A percentile compares a stretch with the other conserved stretches of the same genome.
These are phyloP conservation scores for Colossoma macropomum DNA, from an alignment of 2,113 vertebrate genomes.

Conservation along the genomic window DNA sequence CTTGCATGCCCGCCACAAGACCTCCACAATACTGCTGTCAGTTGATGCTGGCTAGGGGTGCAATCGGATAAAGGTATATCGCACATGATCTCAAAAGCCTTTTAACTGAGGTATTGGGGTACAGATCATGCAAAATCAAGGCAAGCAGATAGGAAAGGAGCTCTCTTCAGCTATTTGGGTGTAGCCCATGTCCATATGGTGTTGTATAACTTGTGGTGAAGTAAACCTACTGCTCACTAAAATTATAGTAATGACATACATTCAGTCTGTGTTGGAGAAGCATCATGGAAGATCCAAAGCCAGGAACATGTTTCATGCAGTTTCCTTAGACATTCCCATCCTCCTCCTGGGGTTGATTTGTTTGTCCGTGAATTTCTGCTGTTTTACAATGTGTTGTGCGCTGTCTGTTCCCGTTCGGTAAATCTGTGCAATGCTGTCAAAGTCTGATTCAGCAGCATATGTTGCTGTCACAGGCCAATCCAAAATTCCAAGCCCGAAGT, in stretches of 20 bases:
- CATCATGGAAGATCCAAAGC: background rate
- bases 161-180: background rate
- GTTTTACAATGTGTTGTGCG: background rate
- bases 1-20: no score
- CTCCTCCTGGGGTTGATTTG: background rate
- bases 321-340: background rate
- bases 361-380: background rate
- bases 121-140: no score
- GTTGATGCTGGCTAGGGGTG: no score
- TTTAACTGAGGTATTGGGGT: no score
- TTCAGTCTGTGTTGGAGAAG: background rate
- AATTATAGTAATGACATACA: background rate
- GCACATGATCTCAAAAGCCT: no score
- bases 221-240: background rate
- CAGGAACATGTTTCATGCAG: background rate
- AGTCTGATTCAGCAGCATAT: conserved; percentile 1
- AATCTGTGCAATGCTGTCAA: background rate
- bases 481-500: background rate
- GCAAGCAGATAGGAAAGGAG: no score
- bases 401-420: background rate
- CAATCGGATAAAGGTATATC: no score
- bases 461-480: background rate
- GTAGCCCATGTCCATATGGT: background rate
- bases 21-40: no score
- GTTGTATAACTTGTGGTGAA: background rate